Base-by-base conservation (phyloP, 2,888 invertebrate species). In the Merodon equestris region DNA sequence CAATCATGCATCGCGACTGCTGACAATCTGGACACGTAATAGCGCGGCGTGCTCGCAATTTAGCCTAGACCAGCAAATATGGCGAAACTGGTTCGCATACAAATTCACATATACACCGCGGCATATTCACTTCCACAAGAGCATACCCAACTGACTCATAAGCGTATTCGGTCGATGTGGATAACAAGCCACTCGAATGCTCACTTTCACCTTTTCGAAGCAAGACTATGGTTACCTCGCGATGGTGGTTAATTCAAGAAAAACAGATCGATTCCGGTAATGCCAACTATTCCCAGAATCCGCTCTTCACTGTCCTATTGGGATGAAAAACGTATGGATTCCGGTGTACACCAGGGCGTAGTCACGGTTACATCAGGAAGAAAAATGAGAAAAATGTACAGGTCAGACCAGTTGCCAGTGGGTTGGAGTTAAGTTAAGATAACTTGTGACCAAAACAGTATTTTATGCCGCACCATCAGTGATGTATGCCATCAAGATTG, bases 161-260 rank as follows among this genome's bases (percentile, higher is more conserved):
- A 9, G 51, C 4, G 10, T 50, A 68, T 14, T 38, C 42, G 34
- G 40, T 13, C 36, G 0, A 44, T 2, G 7, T 17, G 19, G 2
- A 57, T 47, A 67, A 53, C 42, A 45, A 13, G 12, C 14, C 14
- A 38, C 45, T 15, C 42, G 47, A 54, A 15, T 70, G 64, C 63
- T 70, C 70, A 75, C 70, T 75, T 75, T 75, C 75, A 75, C 75
- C 58, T 70, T 58, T 70, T 64, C 10, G 38, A 34, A 47, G 47
- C 13, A 42, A 15, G n/a, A 17, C 47, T 45, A 15, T 13, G 40
- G 1, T 9, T 3, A 40, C 40, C n/a, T 7, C 27, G 27, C 2
- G 27, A 27, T 4, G 40, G 12, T n/a, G 40, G 40, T 3, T 7
- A 40, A 9, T 10, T 7, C 9, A 40, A n/a, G 9, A 1, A 40